Percentiles rank a stretch among this genome's conserved stretches.
These are phyloP conservation scores for Phoebastria nigripes DNA, from an alignment of 2,797 vertebrate genomes.

Conservation along the genomic window DNA sequence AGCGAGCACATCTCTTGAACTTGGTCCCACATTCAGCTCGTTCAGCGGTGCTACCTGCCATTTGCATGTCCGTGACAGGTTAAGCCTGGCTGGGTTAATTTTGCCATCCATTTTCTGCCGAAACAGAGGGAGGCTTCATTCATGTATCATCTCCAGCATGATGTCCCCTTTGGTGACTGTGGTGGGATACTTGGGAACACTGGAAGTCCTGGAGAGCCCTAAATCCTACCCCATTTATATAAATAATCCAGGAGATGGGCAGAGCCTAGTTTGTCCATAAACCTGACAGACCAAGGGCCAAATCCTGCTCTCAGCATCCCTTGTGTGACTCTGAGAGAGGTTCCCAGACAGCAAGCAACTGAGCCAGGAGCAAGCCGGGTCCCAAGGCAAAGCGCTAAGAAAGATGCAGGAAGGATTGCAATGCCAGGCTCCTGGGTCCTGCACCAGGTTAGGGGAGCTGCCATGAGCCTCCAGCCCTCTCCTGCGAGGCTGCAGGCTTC, in stretches of 20 bases:
- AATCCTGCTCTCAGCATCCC: not conserved
- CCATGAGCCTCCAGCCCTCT: not conserved
- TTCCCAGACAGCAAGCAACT: not conserved
- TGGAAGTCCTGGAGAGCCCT: not conserved
- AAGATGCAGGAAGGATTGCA: not conserved
- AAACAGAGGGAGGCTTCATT: not conserved
- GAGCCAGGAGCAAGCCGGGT: not conserved
- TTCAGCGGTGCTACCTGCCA: not conserved
- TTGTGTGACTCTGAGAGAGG: not conserved
- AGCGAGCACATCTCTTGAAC: not conserved
- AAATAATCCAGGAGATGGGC: not conserved
- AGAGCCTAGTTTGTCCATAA: not conserved
- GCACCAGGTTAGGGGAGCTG: not conserved
- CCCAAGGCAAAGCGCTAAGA: not conserved
- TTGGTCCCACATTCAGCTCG: fast-evolving
- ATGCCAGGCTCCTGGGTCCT: not conserved
- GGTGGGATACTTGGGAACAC: not conserved
- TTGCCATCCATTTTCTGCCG: not conserved
- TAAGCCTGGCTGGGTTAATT: not conserved
- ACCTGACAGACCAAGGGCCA: not conserved
- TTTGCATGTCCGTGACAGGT: fast-evolving
- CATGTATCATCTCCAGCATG: fast-evolving
- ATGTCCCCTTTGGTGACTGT: not conserved
- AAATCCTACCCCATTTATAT: not conserved
- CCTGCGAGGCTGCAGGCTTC: not conserved